Evolutionary conservation across 2,888 invertebrate genomes (phyloP).

Genomic region (Opisthograptis luteolata): DNA sequence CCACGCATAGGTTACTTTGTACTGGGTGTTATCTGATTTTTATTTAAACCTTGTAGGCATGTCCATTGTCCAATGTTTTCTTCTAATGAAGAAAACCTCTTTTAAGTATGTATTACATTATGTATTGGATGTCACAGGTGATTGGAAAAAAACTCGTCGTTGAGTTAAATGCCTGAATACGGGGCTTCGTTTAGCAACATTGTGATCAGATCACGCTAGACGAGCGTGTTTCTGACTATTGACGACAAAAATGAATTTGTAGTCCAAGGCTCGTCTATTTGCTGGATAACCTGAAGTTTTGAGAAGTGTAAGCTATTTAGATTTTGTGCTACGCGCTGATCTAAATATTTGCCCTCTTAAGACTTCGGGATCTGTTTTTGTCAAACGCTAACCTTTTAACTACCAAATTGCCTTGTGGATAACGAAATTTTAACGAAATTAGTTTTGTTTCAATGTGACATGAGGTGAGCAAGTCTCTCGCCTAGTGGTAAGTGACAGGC

Average conservation of each 20-base stretch:
- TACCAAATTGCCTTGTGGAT: too few species aligned
- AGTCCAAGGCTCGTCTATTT: constrained; percentile 20
- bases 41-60: too few species aligned
- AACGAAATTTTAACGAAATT: too few species aligned
- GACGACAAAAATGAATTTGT: constrained; percentile 18
- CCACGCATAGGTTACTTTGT: too few species aligned
- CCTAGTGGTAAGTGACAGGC: too few species aligned
- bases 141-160: constrained; percentile 30
- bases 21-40: too few species aligned
- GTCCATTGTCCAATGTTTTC: too few species aligned
- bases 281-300: background rate
- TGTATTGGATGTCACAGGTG: constrained; percentile 16
- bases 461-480: too few species aligned
- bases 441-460: too few species aligned
- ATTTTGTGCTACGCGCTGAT: background rate
- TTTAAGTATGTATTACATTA: too few species aligned
- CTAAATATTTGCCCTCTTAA: background rate
- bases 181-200: constrained; percentile 4
- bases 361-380: background rate
- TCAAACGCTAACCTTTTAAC: too few species aligned
- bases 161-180: constrained; percentile 28
- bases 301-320: background rate
- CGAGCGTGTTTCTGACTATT: constrained; percentile 27
- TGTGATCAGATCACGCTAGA: constrained; percentile 5
- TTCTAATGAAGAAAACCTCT: too few species aligned